Conservation (phyloP, 1,140 invertebrate genomes). For the Venustaconcha ellipsiformis region DNA sequence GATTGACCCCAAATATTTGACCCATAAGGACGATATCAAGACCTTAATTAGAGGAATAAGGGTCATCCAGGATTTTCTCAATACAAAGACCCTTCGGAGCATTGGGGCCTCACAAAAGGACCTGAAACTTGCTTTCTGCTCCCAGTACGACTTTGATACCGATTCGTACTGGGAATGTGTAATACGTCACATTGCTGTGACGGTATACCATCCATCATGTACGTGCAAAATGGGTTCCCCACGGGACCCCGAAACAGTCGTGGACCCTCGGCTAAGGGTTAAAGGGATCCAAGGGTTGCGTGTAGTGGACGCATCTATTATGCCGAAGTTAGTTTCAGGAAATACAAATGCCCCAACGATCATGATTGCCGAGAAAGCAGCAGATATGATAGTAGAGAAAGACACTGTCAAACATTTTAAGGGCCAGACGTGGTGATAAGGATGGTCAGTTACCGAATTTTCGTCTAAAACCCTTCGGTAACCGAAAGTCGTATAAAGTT, state of each 20-base stretch:
- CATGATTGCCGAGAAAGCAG: constrained; percentile 17
- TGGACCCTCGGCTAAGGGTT: constrained; percentile 19
- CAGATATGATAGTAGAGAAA: constrained; percentile 11
- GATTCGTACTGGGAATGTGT: constrained; percentile 22
- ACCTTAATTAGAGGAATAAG: constrained; percentile 15
- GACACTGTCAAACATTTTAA: constrained; percentile 12
- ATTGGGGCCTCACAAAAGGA: constrained; percentile 13
- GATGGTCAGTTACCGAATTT: too few relatives aligned
- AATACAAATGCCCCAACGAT: constrained; percentile 19
- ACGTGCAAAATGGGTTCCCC: constrained; percentile 80
- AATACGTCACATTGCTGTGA: constrained; percentile 11
- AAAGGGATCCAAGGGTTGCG: not conserved
- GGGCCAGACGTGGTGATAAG: too few relatives aligned
- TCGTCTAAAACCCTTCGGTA: too few relatives aligned
- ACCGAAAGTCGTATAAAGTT: too few relatives aligned
- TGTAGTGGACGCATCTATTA: constrained; percentile 15
- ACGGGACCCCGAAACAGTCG: constrained; percentile 8
- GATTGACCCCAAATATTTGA: constrained; percentile 78
- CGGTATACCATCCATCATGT: constrained; percentile 80
- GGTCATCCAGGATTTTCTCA: constrained; percentile 9
- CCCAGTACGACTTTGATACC: constrained; percentile 9
- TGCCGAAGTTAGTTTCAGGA: constrained; percentile 12
- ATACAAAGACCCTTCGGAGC: constrained; percentile 17
- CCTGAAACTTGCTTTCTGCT: constrained; percentile 1
- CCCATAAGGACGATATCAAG: constrained; percentile 36